Conservation (phyloP, 2,113 vertebrate species). For the Puma concolor region DNA sequence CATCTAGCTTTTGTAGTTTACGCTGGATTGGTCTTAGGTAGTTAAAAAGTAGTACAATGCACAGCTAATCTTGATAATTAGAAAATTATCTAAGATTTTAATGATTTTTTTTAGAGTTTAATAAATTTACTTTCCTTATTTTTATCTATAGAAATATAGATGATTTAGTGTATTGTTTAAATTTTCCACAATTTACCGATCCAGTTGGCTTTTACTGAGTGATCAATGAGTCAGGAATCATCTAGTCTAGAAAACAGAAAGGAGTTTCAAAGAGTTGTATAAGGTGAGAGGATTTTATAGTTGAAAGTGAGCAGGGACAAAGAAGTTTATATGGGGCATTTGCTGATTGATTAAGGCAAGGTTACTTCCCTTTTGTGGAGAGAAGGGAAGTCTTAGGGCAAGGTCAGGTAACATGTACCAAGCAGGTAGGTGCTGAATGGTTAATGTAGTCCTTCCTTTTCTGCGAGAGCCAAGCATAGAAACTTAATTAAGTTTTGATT, state of each 20-base stretch:
- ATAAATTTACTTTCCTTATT: not conserved
- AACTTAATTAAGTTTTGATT: not conserved
- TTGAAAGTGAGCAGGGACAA: not conserved
- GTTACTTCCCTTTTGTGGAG: not conserved
- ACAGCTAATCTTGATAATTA: not conserved
- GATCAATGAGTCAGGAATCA: not conserved
- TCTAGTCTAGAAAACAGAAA: not conserved
- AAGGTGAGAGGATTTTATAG: not conserved
- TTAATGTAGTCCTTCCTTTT: not conserved
- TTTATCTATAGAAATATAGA: not conserved
- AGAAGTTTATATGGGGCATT: not conserved
- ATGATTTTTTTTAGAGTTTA: conserved; percentile 2
- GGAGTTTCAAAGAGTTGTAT: not conserved
- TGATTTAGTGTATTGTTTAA: not conserved
- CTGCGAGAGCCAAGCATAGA: not conserved
- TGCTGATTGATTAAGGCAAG: not conserved
- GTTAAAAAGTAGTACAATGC: not conserved
- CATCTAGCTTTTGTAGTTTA: not conserved
- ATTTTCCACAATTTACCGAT: not conserved
- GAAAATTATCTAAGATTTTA: conserved; percentile 15
- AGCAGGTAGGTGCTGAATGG: not conserved
- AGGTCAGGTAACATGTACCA: not conserved
- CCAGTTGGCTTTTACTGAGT: not conserved
- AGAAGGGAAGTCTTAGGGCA: not conserved
- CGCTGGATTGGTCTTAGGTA: not conserved